A percentile compares a stretch with the other conserved stretches of the same genome.
phyloP scores from a whole-genome alignment of 1,140 invertebrate species.

The Macrobrachium rosenbergii region DNA sequence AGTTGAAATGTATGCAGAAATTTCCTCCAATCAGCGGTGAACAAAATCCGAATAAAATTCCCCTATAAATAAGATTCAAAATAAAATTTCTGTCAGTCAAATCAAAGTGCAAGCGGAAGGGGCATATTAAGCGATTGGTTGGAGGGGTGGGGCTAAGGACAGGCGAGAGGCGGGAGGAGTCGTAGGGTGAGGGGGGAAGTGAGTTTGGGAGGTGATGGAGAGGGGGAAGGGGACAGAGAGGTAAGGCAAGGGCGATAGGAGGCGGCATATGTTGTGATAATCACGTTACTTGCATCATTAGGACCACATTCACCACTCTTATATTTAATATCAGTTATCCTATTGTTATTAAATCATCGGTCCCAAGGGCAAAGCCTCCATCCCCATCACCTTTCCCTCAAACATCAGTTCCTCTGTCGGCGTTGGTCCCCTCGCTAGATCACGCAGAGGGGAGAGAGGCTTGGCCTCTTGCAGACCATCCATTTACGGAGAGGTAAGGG shows the following conservation, averaged over 20 bases:
- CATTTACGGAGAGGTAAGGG: neutral
- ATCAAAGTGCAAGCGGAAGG: too few species aligned
- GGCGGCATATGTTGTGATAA: conserved; percentile 33
- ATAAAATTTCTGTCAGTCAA: too few species aligned
- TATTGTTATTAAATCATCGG: conserved; percentile 45
- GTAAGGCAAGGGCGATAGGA: neutral
- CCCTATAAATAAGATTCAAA: too few species aligned
- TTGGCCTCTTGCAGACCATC: neutral
- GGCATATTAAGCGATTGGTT: too few species aligned
- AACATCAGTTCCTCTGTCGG: neutral
- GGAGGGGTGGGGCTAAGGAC: too few species aligned
- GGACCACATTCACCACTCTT: conserved; percentile 29
- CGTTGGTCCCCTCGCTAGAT: neutral
- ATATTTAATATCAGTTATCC: conserved; percentile 28
- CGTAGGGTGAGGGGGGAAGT: neutral
- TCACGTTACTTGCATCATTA: conserved; percentile 36
- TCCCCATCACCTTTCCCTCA: neutral
- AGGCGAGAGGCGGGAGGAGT: neutral
- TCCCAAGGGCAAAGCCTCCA: neutral
- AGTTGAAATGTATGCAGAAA: too few species aligned
- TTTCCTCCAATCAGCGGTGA: too few species aligned
- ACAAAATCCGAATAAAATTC: too few species aligned
- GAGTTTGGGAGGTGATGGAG: neutral
- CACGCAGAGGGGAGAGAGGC: neutral
- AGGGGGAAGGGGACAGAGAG: neutral